Conservation (phyloP, 2,888 invertebrate genomes). For the Beris morrisii region DNA sequence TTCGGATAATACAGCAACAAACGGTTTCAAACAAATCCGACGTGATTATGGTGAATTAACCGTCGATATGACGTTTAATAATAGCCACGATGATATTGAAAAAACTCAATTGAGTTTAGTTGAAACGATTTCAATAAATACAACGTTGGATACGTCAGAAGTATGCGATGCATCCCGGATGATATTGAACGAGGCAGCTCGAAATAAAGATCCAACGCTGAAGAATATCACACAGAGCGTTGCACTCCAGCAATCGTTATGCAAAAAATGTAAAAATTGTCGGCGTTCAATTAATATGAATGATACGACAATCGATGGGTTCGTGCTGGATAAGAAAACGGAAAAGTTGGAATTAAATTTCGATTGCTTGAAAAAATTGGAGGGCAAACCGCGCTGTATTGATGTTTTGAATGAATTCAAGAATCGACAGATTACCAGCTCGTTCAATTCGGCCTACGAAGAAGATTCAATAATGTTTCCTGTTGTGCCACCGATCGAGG, state of each 20-base stretch:
- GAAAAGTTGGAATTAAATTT: slow-evolving; percentile 12
- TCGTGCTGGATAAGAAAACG: not conserved
- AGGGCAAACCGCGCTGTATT: not conserved
- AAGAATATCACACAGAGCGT: not conserved
- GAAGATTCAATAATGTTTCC: slow-evolving; percentile 31
- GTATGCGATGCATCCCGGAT: slow-evolving; percentile 10
- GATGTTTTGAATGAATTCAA: slow-evolving; percentile 19
- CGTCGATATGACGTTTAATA: not conserved
- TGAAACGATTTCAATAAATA: not conserved
- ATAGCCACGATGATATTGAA: slow-evolving; percentile 18
- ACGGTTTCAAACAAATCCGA: not conserved
- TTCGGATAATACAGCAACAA: not conserved
- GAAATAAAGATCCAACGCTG: not conserved
- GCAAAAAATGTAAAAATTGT: slow-evolving; percentile 26
- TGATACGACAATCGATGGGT: slow-evolving; percentile 11
- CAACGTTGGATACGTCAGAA: not conserved
- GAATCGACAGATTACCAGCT: slow-evolving; percentile 19
- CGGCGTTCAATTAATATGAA: slow-evolving; percentile 4
- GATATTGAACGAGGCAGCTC: not conserved
- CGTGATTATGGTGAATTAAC: slow-evolving; percentile 16
- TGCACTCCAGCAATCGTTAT: not conserved
- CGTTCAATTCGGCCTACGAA: not conserved
- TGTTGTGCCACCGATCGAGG: slow-evolving; percentile 22
- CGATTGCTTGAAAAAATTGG: slow-evolving; percentile 12
- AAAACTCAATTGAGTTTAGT: slow-evolving; percentile 22